phyloP scores from a whole-genome alignment of 2,113 vertebrate genomes.

The Prochilodus magdalenae region DNA sequence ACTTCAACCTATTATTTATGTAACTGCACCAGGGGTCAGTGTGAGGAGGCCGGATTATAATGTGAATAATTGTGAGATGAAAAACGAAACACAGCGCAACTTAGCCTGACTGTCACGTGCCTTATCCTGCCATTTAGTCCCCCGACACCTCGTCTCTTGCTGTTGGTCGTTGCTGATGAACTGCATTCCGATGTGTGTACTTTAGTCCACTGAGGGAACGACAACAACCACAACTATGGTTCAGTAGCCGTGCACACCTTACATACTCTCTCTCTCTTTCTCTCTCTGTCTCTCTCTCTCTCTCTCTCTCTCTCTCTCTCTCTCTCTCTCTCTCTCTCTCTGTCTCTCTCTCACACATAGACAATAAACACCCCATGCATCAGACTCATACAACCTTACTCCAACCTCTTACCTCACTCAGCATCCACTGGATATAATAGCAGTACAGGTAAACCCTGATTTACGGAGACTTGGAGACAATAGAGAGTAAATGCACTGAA shows the following conservation, averaged over 20 bases:
- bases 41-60: constrained; percentile 84
- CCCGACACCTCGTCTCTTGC: constrained; percentile 37
- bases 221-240: neutral
- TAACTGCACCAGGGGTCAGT: constrained; percentile 93
- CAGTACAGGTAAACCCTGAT: constrained; percentile 28
- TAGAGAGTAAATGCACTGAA: constrained; percentile 45
- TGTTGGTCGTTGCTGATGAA: constrained; percentile 17
- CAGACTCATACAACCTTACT: constrained; percentile 11
- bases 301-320: neutral
- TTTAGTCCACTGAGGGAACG: constrained; percentile 3
- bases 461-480: neutral
- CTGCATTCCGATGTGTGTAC: constrained; percentile 16
- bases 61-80: constrained; percentile 65
- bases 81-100: constrained; percentile 80
- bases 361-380: neutral
- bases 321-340: neutral
- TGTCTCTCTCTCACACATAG: neutral
- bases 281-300: neutral
- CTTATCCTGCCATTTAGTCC: constrained; percentile 85
- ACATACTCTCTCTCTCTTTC: neutral
- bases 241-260: neutral
- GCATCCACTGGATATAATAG: constrained; percentile 48
- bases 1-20: constrained; percentile 94
- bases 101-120: constrained; percentile 91
- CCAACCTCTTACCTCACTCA: constrained; percentile 60